These are phyloP conservation scores for Hofmannophila pseudospretella DNA, from an alignment of 2,888 invertebrate species.

Conservation along the genomic window DNA sequence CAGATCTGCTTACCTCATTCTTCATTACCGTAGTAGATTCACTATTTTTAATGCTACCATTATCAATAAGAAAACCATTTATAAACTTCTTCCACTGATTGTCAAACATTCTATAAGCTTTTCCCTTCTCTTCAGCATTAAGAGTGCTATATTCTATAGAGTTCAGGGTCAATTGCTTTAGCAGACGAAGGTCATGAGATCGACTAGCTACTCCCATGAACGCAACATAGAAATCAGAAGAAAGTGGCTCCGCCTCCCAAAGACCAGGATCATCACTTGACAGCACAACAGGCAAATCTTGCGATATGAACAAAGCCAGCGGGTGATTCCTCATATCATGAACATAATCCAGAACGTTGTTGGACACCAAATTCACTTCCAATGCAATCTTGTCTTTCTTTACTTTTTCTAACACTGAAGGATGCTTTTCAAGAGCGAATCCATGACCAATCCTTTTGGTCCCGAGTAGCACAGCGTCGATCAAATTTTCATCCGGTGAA, in stretches of 20 bases:
- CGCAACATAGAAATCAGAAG: slow-evolving; percentile 87
- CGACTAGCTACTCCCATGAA: slow-evolving; percentile 84
- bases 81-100: slow-evolving; percentile 78
- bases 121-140: slow-evolving; percentile 52
- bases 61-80: slow-evolving; percentile 40
- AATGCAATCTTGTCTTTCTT: slow-evolving; percentile 80
- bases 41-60: no score
- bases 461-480: slow-evolving; percentile 86
- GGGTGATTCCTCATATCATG: slow-evolving; percentile 88
- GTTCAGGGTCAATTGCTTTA: slow-evolving; percentile 86
- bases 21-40: no score
- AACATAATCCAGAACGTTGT: slow-evolving; percentile 83
- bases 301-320: slow-evolving; percentile 79
- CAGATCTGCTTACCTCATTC: no score
- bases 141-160: slow-evolving; percentile 84
- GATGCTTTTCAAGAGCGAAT: slow-evolving; percentile 86
- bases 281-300: slow-evolving; percentile 83
- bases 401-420: slow-evolving; percentile 77
- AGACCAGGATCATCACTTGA: slow-evolving; percentile 89
- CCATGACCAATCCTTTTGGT: slow-evolving; percentile 88
- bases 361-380: slow-evolving; percentile 89
- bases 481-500: slow-evolving; percentile 82
- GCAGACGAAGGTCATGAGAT: slow-evolving; percentile 80
- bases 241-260: slow-evolving; percentile 84
- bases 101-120: slow-evolving; percentile 73